phyloP scores from a whole-genome alignment of 2,797 vertebrate genomes.

The Echiichthys vipera region DNA sequence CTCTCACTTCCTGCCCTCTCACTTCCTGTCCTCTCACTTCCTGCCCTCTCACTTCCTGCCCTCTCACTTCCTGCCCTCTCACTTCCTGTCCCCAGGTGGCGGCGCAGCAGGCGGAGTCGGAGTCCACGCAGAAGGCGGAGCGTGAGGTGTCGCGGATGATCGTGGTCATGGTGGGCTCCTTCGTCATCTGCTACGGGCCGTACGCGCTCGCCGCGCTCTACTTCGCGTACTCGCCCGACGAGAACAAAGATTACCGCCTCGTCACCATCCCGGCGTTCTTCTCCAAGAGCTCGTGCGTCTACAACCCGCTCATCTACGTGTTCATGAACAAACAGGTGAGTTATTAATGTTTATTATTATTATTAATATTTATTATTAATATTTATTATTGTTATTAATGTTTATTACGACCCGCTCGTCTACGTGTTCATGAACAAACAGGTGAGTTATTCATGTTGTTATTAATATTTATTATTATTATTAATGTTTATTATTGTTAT shows the following conservation, averaged over 20 bases:
- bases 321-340: constrained; percentile 83
- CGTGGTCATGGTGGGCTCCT: constrained; percentile 77
- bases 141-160: constrained; percentile 78
- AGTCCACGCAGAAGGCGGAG: constrained; percentile 79
- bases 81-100: constrained; percentile 66
- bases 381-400: no score
- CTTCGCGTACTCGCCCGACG: constrained; percentile 29
- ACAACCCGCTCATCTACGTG: constrained; percentile 77
- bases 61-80: no score
- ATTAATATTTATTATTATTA: no score
- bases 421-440: no score
- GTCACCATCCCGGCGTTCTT: constrained; percentile 73
- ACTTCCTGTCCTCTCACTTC: no score
- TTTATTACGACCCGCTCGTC: no score
- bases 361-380: no score
- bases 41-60: no score
- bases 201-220: constrained; percentile 62
- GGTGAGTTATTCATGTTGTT: no score
- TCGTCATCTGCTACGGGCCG: constrained; percentile 63
- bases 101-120: constrained; percentile 75
- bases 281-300: constrained; percentile 77
- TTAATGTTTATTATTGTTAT: no score
- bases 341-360: no score
- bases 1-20: no score
- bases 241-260: constrained; percentile 69